A percentile compares a stretch with the other conserved stretches of the same genome.
Evolutionary conservation across 2,113 vertebrate genomes (phyloP).

Genomic region (Hassar affinis): DNA sequence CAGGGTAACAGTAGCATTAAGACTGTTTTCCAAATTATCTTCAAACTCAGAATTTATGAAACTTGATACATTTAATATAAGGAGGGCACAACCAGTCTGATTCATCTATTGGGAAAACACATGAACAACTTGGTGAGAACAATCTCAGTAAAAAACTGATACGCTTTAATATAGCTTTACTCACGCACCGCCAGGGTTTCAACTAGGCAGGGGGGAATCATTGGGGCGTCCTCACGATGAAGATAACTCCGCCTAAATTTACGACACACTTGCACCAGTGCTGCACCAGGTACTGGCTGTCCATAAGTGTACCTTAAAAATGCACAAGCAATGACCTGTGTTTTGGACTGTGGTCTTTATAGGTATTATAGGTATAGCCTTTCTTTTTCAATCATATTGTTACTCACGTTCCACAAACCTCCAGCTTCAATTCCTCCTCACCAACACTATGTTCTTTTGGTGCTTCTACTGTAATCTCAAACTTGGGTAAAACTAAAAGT

Average conservation of each 20-base stretch:
- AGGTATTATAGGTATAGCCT: too few relatives aligned
- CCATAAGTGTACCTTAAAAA: constrained; percentile 66
- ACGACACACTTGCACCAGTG: constrained; percentile 6
- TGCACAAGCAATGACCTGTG: not conserved
- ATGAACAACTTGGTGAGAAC: not conserved
- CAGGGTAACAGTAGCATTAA: constrained; percentile 37
- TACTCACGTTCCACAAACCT: constrained; percentile 67
- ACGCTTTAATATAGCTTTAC: not conserved
- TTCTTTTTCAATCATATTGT: not conserved
- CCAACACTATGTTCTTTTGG: constrained; percentile 46
- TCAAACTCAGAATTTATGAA: constrained; percentile 51
- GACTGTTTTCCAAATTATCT: not conserved
- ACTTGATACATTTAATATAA: constrained; percentile 2
- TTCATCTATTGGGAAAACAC: not conserved
- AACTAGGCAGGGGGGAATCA: not conserved
- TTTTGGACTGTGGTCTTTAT: not conserved
- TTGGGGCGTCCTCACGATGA: not conserved
- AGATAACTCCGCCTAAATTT: constrained; percentile 3
- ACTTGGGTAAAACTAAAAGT: constrained; percentile 67
- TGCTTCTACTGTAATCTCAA: constrained; percentile 56
- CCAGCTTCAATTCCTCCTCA: constrained; percentile 45
- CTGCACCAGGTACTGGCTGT: constrained; percentile 65
- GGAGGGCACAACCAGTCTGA: not conserved
- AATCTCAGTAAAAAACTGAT: not conserved
- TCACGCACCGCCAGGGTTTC: not conserved